Conservation (phyloP, 2,888 invertebrate genomes). For the Tuta absoluta region DNA sequence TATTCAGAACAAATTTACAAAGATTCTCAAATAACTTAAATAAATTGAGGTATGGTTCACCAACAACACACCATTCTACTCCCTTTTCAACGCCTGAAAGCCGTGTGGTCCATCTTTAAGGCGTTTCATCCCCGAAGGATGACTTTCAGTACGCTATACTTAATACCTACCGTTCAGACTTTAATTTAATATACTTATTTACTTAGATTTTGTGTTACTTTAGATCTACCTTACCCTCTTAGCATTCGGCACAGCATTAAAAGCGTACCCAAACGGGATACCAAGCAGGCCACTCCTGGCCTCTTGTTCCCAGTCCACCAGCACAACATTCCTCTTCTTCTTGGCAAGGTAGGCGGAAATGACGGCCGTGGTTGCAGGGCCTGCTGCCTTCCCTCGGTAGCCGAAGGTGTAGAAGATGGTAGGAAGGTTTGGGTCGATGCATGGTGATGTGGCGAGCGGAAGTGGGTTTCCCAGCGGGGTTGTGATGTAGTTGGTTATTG, state of each 20-base stretch:
- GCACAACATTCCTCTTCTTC: constrained; percentile 65
- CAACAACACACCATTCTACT: too few relatives aligned
- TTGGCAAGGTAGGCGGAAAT: constrained; percentile 59
- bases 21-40: background rate
- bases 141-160: too few relatives aligned
- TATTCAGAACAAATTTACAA: background rate
- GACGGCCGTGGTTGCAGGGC: constrained; percentile 68
- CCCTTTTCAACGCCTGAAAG: too few relatives aligned
- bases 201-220: background rate
- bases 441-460: constrained; percentile 47
- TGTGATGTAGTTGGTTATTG: constrained; percentile 51
- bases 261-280: constrained; percentile 59
- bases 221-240: constrained; percentile 53
- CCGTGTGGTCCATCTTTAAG: too few relatives aligned
- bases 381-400: constrained; percentile 58
- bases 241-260: constrained; percentile 68
- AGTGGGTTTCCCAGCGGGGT: constrained; percentile 52
- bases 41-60: too few relatives aligned
- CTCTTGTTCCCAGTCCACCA: constrained; percentile 73
- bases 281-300: constrained; percentile 63
- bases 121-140: too few relatives aligned
- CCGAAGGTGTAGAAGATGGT: constrained; percentile 72
- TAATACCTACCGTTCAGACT: too few relatives aligned
- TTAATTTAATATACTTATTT: too few relatives aligned
- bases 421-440: constrained; percentile 55